A percentile compares a stretch with the other conserved stretches of the same genome.
These are phyloP conservation scores for Augochlora pura DNA, from an alignment of 1,140 invertebrate genomes.

Conservation along the genomic window DNA sequence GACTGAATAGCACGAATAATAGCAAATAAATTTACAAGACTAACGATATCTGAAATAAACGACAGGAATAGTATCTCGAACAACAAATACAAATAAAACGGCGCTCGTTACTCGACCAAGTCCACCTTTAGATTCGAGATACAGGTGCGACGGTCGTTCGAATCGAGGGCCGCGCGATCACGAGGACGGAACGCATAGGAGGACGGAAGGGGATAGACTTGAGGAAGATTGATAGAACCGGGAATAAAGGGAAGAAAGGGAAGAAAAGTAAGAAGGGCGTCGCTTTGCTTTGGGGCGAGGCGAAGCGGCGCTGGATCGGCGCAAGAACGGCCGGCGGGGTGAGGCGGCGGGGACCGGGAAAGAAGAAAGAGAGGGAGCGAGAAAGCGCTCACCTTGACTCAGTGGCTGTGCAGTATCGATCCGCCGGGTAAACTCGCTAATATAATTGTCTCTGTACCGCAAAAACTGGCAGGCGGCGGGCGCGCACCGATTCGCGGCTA, in stretches of 20 bases:
- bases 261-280: too few species aligned
- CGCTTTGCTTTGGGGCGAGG: neutral
- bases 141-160: too few species aligned
- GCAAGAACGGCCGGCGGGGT: conserved; percentile 8
- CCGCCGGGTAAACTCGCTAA: conserved; percentile 50
- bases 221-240: neutral
- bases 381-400: conserved; percentile 50
- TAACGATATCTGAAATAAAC: too few species aligned
- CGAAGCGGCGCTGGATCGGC: neutral
- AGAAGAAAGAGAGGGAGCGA: neutral
- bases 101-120: too few species aligned
- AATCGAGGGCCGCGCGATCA: too few species aligned
- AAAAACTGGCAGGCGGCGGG: conserved; percentile 43
- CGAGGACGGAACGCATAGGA: neutral
- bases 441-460: conserved; percentile 49
- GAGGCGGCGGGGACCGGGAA: conserved; percentile 6
- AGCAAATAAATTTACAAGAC: too few species aligned
- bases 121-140: too few species aligned
- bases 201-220: neutral
- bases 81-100: too few species aligned
- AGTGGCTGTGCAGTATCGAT: conserved; percentile 55
- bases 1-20: too few species aligned
- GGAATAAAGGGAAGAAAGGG: neutral
- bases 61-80: too few species aligned
- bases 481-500: neutral